phyloP scores from a whole-genome alignment of 2,888 invertebrate species.

The Zaprionus bogoriensis region DNA sequence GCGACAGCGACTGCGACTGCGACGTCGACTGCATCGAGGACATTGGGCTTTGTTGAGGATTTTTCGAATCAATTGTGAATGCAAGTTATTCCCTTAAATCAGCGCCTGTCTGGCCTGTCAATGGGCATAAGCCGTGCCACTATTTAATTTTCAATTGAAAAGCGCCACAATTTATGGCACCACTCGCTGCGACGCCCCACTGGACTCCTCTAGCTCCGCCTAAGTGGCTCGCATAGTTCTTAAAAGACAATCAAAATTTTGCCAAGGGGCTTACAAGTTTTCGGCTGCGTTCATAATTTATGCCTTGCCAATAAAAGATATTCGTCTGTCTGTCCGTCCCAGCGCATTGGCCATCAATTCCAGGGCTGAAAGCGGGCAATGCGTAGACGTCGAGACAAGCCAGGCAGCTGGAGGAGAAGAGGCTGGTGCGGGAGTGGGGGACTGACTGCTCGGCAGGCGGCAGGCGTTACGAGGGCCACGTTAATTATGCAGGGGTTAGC shows the following conservation, averaged over 20 bases:
- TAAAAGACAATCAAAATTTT: constrained; percentile 73
- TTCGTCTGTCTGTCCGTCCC: constrained; percentile 1
- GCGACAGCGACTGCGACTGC: constrained; percentile 13
- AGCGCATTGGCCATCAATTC: constrained; percentile 65
- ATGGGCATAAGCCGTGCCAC: constrained; percentile 64
- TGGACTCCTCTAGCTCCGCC: not conserved
- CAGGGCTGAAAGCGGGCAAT: constrained; percentile 54
- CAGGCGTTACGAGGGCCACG: constrained; percentile 24
- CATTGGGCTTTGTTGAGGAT: constrained; percentile 60
- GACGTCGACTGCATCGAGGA: constrained; percentile 37
- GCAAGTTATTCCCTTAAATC: constrained; percentile 72
- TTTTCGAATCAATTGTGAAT: constrained; percentile 67
- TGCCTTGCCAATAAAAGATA: constrained; percentile 70
- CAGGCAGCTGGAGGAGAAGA: constrained; percentile 3
- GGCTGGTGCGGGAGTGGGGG: constrained; percentile 12
- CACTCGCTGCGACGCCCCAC: not conserved
- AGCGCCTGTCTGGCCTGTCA: constrained; percentile 60
- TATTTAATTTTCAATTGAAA: constrained; percentile 75
- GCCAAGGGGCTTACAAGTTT: constrained; percentile 67
- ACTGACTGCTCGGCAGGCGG: constrained; percentile 15
- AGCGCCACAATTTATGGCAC: constrained; percentile 58
- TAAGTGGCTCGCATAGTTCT: constrained; percentile 29
- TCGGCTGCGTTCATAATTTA: constrained; percentile 62
- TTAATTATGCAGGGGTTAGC: constrained; percentile 50
- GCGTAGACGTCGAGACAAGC: constrained; percentile 50